Evolutionary conservation across 1,140 invertebrate species (phyloP), one percentile per base, ranked within the genome.

Genomic region (Ylistrum balloti): DNA sequence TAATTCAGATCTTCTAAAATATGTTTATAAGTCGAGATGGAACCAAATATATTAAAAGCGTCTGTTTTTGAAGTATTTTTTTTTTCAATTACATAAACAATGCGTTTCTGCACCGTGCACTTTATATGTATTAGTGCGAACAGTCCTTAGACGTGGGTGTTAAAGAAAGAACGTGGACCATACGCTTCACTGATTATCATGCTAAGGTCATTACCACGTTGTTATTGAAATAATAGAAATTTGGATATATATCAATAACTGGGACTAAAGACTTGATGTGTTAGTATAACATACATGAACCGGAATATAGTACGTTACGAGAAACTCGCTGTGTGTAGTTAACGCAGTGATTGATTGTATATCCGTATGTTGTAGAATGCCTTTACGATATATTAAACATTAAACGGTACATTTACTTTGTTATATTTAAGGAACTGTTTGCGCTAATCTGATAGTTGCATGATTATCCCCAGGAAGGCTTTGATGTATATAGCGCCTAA

Each of bases 241-340:
- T 28, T 74, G 22, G 56, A 74, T 74, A 74, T 74, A n/a, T 74
- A 74, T 74, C 56, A 74, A 74, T 74, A 28, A 74, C 56, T 22
- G 28, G 1, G n/a, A 1, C 56, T n/a, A n/a, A 3, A 74, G 9
- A 74, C 5, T 9, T 74, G 56, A n/a, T 74, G 15, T n/a, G 22
- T 28, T 22, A 74, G 22, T n/a, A 74, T 74, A 7, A 74, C n/a
- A 28, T 28, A 17, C n/a, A 74, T n/a, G 56, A 28, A 17, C 22
- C n/a, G 20, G 41, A 45, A 7, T 38, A 13, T 38, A 13, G 13
- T 7, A 45, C 1, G 41, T 9, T 17, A 45, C 10, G 41, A 9
- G 10, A 45, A 17, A 45, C 20, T 38, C 5, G 13, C 9, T 45
- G 41, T 45, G 41, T 45, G 17, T 13, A 45, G 1, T 45, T 9